These are phyloP conservation scores for Idaea dimidiata DNA, from an alignment of 2,888 invertebrate species.

Conservation along the genomic window DNA sequence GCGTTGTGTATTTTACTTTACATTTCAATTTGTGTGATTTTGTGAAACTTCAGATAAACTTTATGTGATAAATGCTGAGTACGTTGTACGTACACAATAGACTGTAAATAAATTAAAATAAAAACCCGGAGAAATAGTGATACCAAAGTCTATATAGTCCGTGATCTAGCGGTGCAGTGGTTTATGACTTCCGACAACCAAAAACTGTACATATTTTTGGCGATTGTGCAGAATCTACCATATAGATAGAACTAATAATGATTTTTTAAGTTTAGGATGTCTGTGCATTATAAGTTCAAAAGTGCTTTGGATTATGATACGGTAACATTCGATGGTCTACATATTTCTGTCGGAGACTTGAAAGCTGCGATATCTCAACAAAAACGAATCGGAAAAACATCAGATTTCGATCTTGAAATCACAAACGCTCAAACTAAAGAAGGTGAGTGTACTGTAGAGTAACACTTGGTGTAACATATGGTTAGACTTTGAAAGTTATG, in stretches of 20 bases:
- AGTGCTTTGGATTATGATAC: constrained; percentile 97
- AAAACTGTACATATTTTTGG: not conserved
- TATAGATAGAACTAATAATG: not conserved
- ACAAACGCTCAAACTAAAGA: constrained; percentile 98
- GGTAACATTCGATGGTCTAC: constrained; percentile 97
- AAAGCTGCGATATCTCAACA: constrained; percentile 97
- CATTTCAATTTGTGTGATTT: not conserved
- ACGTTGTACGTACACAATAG: not conserved
- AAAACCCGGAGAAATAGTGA: not conserved
- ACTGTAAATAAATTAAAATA: not conserved
- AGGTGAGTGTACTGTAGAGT: constrained; percentile 79
- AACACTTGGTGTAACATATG: constrained; percentile 3
- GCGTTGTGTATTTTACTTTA: not conserved
- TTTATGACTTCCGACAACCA: not conserved
- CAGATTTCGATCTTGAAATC: constrained; percentile 97
- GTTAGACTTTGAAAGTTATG: too few relatives aligned
- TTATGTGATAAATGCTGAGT: not conserved
- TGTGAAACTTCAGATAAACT: not conserved
- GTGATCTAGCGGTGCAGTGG: not conserved
- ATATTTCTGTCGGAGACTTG: constrained; percentile 96
- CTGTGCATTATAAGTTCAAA: constrained; percentile 99
- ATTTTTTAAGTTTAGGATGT: constrained; percentile 80
- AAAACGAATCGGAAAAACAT: constrained; percentile 95
- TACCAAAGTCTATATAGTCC: too few relatives aligned
- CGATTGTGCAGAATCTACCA: not conserved